Percentiles rank a stretch among this genome's conserved stretches.
Conservation (phyloP, 2,113 vertebrate species). For the Blennius ocellaris region DNA sequence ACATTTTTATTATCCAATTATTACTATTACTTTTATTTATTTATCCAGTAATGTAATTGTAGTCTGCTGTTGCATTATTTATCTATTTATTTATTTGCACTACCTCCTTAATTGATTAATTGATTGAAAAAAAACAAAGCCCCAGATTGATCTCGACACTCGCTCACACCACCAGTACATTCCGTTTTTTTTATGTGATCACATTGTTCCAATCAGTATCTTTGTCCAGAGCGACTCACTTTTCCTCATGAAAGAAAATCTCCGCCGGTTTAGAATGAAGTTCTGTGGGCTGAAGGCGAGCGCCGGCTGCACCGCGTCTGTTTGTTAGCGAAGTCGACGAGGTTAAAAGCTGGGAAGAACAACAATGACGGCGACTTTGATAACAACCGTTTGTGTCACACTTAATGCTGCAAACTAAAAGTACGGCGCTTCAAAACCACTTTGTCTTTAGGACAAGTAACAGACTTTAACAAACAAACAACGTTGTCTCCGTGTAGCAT, state of each 20-base stretch:
- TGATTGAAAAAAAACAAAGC: too few species aligned
- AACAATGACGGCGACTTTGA: background rate
- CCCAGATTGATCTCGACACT: background rate
- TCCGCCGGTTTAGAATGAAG: background rate
- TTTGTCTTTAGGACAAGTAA: background rate
- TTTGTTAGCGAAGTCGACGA: background rate
- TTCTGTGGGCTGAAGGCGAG: background rate
- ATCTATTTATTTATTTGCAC: too few species aligned
- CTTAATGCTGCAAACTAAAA: background rate
- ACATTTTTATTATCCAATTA: too few species aligned
- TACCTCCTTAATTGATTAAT: too few species aligned
- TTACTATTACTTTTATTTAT: too few species aligned
- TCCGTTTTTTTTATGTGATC: background rate
- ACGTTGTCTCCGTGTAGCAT: background rate
- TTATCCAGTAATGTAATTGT: too few species aligned
- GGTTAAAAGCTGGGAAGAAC: conserved; percentile 4
- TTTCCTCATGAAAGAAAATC: background rate
- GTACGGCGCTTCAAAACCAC: background rate
- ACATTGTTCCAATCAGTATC: background rate
- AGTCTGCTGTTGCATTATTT: too few species aligned
- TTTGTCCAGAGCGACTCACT: background rate
- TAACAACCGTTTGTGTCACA: background rate
- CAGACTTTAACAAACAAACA: background rate
- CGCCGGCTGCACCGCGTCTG: background rate
- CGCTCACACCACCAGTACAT: background rate